Conservation (phyloP, 2,888 invertebrate genomes). For the Mesorhabditis spiculigera region DNA sequence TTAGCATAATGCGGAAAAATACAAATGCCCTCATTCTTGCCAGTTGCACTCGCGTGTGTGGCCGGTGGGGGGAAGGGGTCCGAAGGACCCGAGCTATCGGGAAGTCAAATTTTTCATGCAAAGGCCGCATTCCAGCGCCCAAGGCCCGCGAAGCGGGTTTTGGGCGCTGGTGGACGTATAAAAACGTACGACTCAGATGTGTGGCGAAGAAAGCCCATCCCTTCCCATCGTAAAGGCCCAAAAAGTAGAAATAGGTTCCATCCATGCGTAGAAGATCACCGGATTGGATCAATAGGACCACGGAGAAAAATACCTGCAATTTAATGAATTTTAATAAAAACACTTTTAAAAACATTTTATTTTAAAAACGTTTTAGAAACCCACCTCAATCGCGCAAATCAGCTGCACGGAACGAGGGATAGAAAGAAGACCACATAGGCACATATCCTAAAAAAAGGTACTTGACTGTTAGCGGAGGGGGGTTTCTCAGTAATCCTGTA, state of each 20-base stretch:
- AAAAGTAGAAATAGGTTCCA: constrained; percentile 39
- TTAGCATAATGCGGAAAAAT: too few species aligned
- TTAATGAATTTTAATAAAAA: background rate
- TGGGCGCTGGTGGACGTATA: too few species aligned
- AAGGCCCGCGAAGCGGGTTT: too few species aligned
- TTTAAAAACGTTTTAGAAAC: background rate
- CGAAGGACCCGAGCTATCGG: too few species aligned
- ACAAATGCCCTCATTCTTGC: too few species aligned
- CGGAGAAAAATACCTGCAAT: constrained; percentile 29
- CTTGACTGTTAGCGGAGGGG: too few species aligned
- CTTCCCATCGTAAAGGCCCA: constrained; percentile 30
- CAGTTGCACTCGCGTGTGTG: too few species aligned
- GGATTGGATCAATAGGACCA: constrained; percentile 32
- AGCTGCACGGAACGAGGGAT: constrained; percentile 31
- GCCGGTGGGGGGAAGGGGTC: too few species aligned
- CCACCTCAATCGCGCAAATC: constrained; percentile 33
- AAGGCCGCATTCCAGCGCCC: too few species aligned
- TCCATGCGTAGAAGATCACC: constrained; percentile 33
- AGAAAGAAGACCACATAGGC: constrained; percentile 34
- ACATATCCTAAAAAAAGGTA: constrained; percentile 32
- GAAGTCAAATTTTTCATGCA: too few species aligned
- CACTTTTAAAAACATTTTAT: too few species aligned
- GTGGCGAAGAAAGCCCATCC: constrained; percentile 27
- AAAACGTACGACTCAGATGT: constrained; percentile 27
- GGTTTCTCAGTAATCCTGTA: too few species aligned